These are phyloP conservation scores for Drosophila elegans DNA, from an alignment of 1,140 invertebrate genomes.

Conservation along the genomic window DNA sequence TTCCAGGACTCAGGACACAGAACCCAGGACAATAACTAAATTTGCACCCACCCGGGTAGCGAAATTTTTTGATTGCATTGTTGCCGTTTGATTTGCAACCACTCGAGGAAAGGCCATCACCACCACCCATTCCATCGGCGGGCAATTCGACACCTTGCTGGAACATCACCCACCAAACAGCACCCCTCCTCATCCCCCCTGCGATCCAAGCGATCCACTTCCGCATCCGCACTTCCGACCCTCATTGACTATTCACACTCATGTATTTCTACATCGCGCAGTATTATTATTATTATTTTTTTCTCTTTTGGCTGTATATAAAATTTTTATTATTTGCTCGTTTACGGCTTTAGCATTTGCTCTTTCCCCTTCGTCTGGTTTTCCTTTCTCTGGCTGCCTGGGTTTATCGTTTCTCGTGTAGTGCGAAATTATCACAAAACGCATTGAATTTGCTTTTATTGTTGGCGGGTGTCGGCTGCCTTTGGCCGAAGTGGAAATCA, in stretches of 20 bases:
- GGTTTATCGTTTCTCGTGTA: constrained; percentile 63
- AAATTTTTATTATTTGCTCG: constrained; percentile 79
- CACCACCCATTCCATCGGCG: constrained; percentile 13
- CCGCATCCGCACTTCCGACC: constrained; percentile 38
- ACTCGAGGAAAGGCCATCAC: constrained; percentile 22
- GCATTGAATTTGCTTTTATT: constrained; percentile 83
- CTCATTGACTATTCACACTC: constrained; percentile 83
- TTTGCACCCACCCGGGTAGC: constrained; percentile 69
- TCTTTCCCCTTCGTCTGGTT: constrained; percentile 5
- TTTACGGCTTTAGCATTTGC: constrained; percentile 60
- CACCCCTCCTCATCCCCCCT: background rate
- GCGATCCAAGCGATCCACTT: constrained; percentile 17
- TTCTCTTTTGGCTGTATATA: constrained; percentile 44
- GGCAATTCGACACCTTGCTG: constrained; percentile 46
- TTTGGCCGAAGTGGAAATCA: constrained; percentile 27
- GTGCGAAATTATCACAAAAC: constrained; percentile 79
- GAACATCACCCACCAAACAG: constrained; percentile 13
- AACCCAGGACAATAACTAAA: constrained; percentile 74
- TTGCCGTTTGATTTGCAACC: constrained; percentile 73
- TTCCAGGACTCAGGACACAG: constrained; percentile 11
- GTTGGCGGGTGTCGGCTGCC: constrained; percentile 56
- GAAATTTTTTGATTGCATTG: constrained; percentile 79
- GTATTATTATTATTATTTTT: constrained; percentile 55
- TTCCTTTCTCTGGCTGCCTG: constrained; percentile 15
- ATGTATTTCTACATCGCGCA: constrained; percentile 57